These are phyloP conservation scores for Dicyrtomina minuta DNA, from an alignment of 2,888 invertebrate species.

Conservation along the genomic window DNA sequence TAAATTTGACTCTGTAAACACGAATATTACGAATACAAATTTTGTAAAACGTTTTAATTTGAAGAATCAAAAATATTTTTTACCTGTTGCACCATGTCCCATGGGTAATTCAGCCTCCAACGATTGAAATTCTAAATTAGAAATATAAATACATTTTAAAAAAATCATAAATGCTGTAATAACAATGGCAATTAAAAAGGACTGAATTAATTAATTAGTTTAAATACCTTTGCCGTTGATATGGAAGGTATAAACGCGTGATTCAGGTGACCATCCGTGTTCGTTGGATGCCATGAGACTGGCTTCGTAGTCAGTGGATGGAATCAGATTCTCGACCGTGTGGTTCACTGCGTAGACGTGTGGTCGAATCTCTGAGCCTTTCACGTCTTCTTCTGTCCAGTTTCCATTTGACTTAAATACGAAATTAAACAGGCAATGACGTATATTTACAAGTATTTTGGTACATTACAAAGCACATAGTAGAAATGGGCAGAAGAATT, in stretches of 20 bases:
- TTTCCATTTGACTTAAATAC: too few species aligned
- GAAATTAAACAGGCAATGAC: too few species aligned
- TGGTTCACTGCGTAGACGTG: constrained; percentile 57
- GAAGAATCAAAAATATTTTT: neutral
- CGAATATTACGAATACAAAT: neutral
- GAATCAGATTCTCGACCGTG: constrained; percentile 56
- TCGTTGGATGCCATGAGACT: constrained; percentile 57
- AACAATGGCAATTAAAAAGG: neutral
- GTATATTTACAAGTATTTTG: too few species aligned
- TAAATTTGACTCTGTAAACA: neutral
- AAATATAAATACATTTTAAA: neutral
- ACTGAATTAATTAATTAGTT: neutral
- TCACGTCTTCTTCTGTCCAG: constrained; percentile 38
- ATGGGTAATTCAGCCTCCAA: constrained; percentile 40
- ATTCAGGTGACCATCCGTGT: constrained; percentile 60
- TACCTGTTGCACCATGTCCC: constrained; percentile 47
- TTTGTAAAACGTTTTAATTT: neutral
- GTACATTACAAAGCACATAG: too few species aligned
- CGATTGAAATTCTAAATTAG: constrained; percentile 38
- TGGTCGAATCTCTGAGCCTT: constrained; percentile 27
- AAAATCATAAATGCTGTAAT: neutral
- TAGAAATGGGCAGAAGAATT: too few species aligned
- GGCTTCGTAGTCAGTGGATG: constrained; percentile 58
- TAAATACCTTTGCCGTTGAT: constrained; percentile 45
- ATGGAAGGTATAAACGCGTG: constrained; percentile 56